phyloP scores from a whole-genome alignment of 2,888 invertebrate species.

The Tetramorium bicarinatum region DNA sequence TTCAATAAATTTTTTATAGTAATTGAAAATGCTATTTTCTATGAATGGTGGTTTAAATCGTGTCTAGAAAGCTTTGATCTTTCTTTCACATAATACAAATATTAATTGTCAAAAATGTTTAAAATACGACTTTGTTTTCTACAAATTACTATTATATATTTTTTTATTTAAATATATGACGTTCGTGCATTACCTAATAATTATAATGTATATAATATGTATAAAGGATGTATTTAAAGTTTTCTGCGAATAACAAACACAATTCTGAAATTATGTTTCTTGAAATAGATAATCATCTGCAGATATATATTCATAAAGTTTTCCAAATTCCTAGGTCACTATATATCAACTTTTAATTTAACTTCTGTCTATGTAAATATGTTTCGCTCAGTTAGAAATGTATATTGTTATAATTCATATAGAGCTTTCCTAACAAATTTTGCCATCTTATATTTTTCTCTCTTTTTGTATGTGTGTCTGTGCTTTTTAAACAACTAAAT shows the following conservation, averaged over 20 bases:
- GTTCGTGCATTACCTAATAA: neutral
- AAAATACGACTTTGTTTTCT: neutral
- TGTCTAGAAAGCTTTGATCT: neutral
- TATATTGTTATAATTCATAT: conserved; percentile 1
- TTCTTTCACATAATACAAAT: neutral
- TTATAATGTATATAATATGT: neutral
- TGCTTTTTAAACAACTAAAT: too few species aligned
- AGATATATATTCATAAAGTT: conserved; percentile 22
- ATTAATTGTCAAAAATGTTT: neutral
- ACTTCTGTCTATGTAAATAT: neutral
- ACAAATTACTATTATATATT: too few species aligned
- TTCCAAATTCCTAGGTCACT: neutral
- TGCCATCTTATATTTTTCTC: neutral
- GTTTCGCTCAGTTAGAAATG: neutral
- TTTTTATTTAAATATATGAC: neutral
- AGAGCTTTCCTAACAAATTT: neutral
- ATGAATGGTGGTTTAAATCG: neutral
- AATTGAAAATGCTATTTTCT: neutral
- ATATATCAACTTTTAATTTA: neutral
- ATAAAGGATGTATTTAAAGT: neutral
- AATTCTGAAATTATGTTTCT: conserved; percentile 11
- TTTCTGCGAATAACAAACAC: neutral
- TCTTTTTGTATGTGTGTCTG: too few species aligned
- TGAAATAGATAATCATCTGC: neutral
- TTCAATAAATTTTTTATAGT: conserved; percentile 18